phyloP scores from a whole-genome alignment of 2,797 vertebrate species.

The Anomalospiza imberbis region DNA sequence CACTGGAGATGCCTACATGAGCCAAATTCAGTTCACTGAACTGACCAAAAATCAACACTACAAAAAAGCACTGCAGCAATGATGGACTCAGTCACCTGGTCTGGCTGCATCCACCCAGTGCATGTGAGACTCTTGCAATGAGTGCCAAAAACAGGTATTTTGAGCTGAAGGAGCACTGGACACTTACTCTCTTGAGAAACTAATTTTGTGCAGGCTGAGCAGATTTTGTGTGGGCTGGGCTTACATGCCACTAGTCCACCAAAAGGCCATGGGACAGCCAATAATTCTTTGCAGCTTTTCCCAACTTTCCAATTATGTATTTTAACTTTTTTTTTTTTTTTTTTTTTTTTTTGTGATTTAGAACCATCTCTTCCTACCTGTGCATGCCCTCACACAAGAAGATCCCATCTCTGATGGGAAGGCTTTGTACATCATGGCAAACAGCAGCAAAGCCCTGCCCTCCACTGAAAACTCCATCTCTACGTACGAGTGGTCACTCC shows the following conservation, averaged over 20 bases:
- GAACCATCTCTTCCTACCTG: neutral
- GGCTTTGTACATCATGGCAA: neutral
- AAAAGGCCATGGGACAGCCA: neutral
- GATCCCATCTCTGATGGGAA: neutral
- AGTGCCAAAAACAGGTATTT: neutral
- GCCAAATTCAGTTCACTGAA: neutral
- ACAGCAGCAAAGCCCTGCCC: neutral
- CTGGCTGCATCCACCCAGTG: neutral
- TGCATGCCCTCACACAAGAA: neutral
- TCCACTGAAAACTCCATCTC: neutral
- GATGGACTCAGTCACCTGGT: neutral
- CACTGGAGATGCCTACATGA: neutral
- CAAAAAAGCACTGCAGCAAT: neutral
- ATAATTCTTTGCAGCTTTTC: neutral
- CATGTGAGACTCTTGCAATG: neutral
- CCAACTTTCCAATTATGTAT: neutral
- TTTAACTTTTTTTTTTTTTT: neutral
- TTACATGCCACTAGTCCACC: accelerated
- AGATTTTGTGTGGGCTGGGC: neutral
- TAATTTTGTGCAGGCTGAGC: neutral
- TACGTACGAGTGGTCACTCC: neutral
- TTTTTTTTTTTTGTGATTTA: neutral
- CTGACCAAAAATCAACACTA: neutral
- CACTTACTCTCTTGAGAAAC: neutral
- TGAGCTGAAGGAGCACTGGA: neutral